These are phyloP conservation scores for Hormaphis cornu DNA, from an alignment of 1,140 invertebrate species.

Conservation along the genomic window DNA sequence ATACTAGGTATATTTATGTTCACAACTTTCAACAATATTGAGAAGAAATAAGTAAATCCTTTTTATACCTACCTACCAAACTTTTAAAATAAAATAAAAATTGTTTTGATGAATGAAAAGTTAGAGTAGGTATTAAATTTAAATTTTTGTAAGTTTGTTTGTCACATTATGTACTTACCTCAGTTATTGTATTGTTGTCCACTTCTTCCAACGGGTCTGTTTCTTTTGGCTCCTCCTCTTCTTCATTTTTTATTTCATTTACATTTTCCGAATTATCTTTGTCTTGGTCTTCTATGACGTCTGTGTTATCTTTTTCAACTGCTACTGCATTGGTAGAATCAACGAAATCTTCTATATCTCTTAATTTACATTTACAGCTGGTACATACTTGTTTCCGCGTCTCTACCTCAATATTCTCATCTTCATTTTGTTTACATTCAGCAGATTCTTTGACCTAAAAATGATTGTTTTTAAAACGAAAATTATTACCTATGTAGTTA, in stretches of 20 bases:
- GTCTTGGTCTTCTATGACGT: background rate
- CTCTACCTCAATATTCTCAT: background rate
- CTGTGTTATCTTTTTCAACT: background rate
- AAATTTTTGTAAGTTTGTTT: no score
- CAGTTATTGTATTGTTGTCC: background rate
- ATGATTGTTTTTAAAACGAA: no score
- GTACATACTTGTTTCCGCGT: conserved; percentile 1
- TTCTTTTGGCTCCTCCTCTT: background rate
- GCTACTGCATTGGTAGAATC: background rate
- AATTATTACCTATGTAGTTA: no score
- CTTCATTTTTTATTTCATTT: background rate
- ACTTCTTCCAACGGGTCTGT: background rate
- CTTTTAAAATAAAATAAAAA: no score
- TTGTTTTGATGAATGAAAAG: no score
- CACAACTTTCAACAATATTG: no score
- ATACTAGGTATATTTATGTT: no score
- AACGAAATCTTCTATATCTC: conserved; percentile 14
- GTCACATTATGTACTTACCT: background rate
- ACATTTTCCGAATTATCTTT: background rate
- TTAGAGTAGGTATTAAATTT: no score
- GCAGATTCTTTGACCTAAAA: background rate
- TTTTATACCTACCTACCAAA: no score
- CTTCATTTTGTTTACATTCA: background rate
- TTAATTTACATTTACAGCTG: conserved; percentile 17
- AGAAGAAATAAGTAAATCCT: no score